These are phyloP conservation scores for Colaptes auratus DNA, from an alignment of 2,113 vertebrate species.

Conservation along the genomic window DNA sequence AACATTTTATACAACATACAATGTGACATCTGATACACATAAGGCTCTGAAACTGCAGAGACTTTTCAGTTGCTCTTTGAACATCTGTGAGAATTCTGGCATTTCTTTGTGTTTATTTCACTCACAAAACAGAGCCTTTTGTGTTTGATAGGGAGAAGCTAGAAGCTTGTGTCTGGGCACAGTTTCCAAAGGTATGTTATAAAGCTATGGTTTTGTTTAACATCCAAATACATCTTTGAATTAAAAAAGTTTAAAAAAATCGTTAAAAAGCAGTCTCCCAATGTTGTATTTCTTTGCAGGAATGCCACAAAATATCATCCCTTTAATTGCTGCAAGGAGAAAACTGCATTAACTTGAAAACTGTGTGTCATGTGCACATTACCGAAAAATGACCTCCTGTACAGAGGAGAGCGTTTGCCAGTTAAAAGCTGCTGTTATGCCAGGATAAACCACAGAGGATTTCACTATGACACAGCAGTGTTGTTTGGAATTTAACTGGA, in stretches of 20 bases:
- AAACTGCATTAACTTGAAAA: neutral
- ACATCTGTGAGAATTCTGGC: neutral
- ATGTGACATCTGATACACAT: neutral
- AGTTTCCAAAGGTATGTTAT: neutral
- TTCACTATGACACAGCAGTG: neutral
- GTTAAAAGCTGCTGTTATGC: neutral
- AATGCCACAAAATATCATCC: neutral
- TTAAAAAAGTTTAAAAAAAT: neutral
- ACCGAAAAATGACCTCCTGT: neutral
- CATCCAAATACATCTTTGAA: neutral
- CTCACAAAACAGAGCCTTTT: neutral
- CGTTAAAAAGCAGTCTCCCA: neutral
- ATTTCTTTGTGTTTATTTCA: neutral
- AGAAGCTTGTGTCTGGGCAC: neutral
- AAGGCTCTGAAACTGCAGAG: neutral
- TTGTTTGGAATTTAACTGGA: neutral
- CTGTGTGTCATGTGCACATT: neutral
- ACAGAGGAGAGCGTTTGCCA: neutral
- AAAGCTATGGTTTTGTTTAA: neutral
- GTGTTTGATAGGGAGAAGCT: neutral
- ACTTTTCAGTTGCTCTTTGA: neutral
- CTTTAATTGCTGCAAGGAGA: neutral
- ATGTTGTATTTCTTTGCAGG: neutral
- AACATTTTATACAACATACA: neutral
- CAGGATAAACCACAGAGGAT: neutral